Base-by-base conservation (phyloP, 1,140 invertebrate genomes). In the Psilanteris sp. region DNA sequence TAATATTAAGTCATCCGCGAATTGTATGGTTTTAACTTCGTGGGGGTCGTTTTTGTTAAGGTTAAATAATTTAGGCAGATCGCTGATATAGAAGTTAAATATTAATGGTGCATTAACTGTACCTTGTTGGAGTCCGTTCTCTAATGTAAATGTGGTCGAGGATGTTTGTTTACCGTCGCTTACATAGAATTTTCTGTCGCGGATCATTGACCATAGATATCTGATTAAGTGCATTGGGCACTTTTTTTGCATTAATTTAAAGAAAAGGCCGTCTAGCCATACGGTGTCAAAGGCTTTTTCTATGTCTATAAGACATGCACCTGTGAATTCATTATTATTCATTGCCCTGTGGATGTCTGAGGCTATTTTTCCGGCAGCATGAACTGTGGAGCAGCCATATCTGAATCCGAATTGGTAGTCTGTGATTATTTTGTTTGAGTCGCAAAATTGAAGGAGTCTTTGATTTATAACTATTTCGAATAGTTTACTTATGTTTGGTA, bases 401-500 rank as follows among this genome's bases (percentile, higher is more conserved):
- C 24, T 4, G 7, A 26, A 26, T 8, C 24, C 24, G 7, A 26
- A 26, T 26, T 26, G 24, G 7, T 8, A 26, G 24, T 26, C 7
- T 8, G 54, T n/a, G n/a, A n/a, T n/a, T n/a, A n/a, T n/a, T n/a
- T n/a, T n/a, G n/a, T n/a, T n/a, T n/a, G n/a, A n/a, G n/a, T n/a
- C n/a, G n/a, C n/a, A n/a, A n/a, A n/a, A n/a, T n/a, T n/a, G n/a
- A n/a, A n/a, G n/a, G n/a, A 26, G 24, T 4, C n/a, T 26, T 8
- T 26, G 24, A 8, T 26, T 26, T 26, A 26, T 26, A 4, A 26
- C 3, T 26, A 26, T 8, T 26, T 26, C 24, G n/a, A 26, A 26
- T 3, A 26, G 1, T 8, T 26, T 26, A 1, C 24, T 8, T 26
- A 26, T 3, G 7, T 26, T 26, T 7, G 64, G 72, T 4, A 85